These are phyloP conservation scores for Physella acuta DNA, from an alignment of 1,140 invertebrate species.

Conservation along the genomic window DNA sequence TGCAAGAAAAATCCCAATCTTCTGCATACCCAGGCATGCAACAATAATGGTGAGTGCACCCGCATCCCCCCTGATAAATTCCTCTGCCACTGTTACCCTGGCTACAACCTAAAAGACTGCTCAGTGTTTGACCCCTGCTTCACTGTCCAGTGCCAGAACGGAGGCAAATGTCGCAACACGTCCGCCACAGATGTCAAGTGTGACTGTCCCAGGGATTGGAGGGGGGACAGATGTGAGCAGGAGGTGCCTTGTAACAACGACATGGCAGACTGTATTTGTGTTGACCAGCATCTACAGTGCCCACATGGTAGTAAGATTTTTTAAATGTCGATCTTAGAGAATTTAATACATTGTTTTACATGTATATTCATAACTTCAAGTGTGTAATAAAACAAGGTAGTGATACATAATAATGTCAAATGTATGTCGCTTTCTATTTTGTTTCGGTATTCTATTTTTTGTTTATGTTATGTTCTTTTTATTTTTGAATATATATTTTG, in stretches of 20 bases:
- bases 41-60: conserved; percentile 2
- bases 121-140: conserved; percentile 11
- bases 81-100: background rate
- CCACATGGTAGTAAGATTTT: too few species aligned
- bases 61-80: background rate
- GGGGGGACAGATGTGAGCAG: background rate
- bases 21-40: too few species aligned
- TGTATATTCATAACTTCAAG: too few species aligned
- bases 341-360: too few species aligned
- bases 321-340: too few species aligned
- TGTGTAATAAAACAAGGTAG: too few species aligned
- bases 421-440: too few species aligned
- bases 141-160: background rate
- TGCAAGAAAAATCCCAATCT: too few species aligned
- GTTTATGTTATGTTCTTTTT: too few species aligned
- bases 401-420: too few species aligned
- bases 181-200: background rate
- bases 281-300: background rate
- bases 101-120: conserved; percentile 1
- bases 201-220: conserved; percentile 3
- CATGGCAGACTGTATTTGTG: background rate
- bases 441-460: too few species aligned
- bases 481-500: too few species aligned
- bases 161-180: background rate
- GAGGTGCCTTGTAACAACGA: background rate